phyloP scores from a whole-genome alignment of 30 jellyfish, hydroid and myxozoan genomes.

The Pseudorhiza aurosa region DNA sequence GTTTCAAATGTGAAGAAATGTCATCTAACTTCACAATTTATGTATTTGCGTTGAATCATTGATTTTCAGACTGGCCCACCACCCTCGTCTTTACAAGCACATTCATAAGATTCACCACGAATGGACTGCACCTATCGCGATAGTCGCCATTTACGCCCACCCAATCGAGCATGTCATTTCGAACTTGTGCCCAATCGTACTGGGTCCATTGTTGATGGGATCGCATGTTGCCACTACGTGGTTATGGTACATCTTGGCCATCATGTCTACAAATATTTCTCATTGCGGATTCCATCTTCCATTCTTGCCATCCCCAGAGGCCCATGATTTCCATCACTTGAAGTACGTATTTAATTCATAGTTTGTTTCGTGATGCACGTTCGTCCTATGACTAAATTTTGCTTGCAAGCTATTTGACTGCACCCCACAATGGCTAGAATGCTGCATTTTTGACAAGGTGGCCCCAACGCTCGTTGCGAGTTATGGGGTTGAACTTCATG shows the following conservation, averaged over 20 bases:
- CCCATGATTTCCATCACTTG: conserved; percentile 93
- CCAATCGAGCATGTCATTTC: conserved; percentile 85
- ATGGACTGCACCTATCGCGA: conserved; percentile 92
- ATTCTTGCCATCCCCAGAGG: conserved; percentile 96
- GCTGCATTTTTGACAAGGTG: too few species aligned
- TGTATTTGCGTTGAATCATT: too few species aligned
- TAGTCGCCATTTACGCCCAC: conserved; percentile 78
- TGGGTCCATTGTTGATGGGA: conserved; percentile 91
- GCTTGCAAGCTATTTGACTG: too few species aligned
- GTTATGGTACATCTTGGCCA: conserved; percentile 75
- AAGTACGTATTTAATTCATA: conserved; percentile 48
- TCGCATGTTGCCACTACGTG: conserved; percentile 86
- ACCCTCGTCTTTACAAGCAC: conserved; percentile 86
- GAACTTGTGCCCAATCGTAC: conserved; percentile 63
- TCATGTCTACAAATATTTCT: conserved; percentile 78
- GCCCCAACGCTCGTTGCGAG: too few species aligned
- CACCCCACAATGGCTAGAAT: too few species aligned
- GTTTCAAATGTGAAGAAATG: too few species aligned
- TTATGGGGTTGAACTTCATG: too few species aligned
- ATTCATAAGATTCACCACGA: conserved; percentile 93
- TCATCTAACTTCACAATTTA: too few species aligned
- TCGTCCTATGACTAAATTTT: too few species aligned
- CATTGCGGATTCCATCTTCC: conserved; percentile 96
- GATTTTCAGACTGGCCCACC: conserved; percentile 82
- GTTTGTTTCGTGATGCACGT: too few species aligned